phyloP scores from a whole-genome alignment of 2,888 invertebrate species.

The Mythimna impura region DNA sequence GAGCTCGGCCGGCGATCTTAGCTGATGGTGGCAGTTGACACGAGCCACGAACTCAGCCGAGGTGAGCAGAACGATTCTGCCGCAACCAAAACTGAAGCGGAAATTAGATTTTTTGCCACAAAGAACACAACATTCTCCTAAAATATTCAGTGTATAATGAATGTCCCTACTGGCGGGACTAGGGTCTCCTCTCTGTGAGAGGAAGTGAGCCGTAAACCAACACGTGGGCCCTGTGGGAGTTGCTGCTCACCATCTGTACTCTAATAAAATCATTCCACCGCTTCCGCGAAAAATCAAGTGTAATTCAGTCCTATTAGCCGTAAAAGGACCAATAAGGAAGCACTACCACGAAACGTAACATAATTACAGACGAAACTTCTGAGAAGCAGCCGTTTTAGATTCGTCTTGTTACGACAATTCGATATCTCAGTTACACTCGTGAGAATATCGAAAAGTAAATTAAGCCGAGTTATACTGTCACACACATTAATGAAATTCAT shows the following conservation, averaged over 20 bases:
- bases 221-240: not conserved
- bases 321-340: constrained; percentile 18
- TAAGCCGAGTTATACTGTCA: constrained; percentile 63
- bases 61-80: too few species aligned
- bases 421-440: constrained; percentile 48
- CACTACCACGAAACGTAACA: constrained; percentile 12
- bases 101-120: too few species aligned
- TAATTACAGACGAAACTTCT: constrained; percentile 19
- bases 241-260: not conserved
- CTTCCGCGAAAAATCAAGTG: not conserved
- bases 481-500: constrained; percentile 79
- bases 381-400: not conserved
- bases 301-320: not conserved
- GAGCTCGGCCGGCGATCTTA: too few species aligned
- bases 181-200: not conserved
- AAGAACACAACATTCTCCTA: not conserved
- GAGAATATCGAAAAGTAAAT: constrained; percentile 65
- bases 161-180: not conserved
- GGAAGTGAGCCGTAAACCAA: not conserved
- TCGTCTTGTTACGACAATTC: constrained; percentile 32
- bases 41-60: too few species aligned
- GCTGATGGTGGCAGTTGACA: too few species aligned
- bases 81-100: too few species aligned
- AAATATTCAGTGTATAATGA: not conserved
- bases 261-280: not conserved